These are phyloP conservation scores for Bungarus multicinctus DNA, from an alignment of 2,113 vertebrate genomes.

Conservation along the genomic window DNA sequence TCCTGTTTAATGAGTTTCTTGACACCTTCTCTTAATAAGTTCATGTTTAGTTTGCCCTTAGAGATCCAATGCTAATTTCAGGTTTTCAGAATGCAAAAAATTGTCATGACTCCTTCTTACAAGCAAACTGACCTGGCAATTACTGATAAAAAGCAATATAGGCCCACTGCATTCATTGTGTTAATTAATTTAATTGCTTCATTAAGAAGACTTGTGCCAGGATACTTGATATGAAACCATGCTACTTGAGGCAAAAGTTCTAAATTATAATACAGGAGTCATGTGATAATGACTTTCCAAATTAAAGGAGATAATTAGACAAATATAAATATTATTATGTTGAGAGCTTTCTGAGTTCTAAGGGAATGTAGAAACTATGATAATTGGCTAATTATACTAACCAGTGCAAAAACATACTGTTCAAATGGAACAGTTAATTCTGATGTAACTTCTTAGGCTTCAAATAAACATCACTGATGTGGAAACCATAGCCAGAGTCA, in stretches of 20 bases:
- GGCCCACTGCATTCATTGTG: slow-evolving; percentile 44
- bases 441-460: background rate
- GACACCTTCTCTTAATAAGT: slow-evolving; percentile 31
- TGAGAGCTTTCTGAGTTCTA: background rate
- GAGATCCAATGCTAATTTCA: slow-evolving; percentile 31
- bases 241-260: slow-evolving; percentile 14
- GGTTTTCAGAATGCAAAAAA: slow-evolving; percentile 43
- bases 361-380: slow-evolving; percentile 10
- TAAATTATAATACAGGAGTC: slow-evolving; percentile 5
- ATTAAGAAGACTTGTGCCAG: slow-evolving; percentile 31
- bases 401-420: background rate
- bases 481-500: background rate
- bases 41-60: slow-evolving; percentile 36
- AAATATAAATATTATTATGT: slow-evolving; percentile 8
- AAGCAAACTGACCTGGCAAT: slow-evolving; percentile 44
- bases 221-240: background rate
- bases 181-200: slow-evolving; percentile 57
- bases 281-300: slow-evolving; percentile 28
- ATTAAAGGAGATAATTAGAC: slow-evolving; percentile 12
- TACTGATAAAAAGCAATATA: slow-evolving; percentile 45
- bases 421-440: background rate
- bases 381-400: background rate
- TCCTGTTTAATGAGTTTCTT: slow-evolving; percentile 30
- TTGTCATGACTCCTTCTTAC: slow-evolving; percentile 42
- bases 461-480: background rate